Percentiles rank a stretch among this genome's conserved stretches.
Conservation (phyloP, 2,113 vertebrate genomes). For the Siniperca chuatsi region DNA sequence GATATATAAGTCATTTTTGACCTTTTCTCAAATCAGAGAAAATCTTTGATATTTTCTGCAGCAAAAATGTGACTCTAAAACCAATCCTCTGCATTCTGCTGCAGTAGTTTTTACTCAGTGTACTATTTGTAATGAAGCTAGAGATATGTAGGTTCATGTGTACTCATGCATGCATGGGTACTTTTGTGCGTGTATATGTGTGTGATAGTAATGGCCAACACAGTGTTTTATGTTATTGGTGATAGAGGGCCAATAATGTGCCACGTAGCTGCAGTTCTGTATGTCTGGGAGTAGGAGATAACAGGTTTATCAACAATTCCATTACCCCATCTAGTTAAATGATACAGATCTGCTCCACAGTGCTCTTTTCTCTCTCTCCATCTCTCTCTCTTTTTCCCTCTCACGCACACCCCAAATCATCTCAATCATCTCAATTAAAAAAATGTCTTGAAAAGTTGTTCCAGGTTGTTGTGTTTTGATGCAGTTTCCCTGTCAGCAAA, state of each 20-base stretch:
- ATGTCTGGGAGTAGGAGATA: conserved; percentile 72
- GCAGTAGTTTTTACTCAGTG: not conserved
- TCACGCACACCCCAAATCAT: conserved; percentile 7
- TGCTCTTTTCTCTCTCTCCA: conserved; percentile 22
- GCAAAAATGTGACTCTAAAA: not conserved
- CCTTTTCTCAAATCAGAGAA: not conserved
- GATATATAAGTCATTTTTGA: not conserved
- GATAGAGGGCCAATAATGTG: conserved; percentile 56
- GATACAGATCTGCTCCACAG: conserved; percentile 66
- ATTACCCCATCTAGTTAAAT: conserved; percentile 72
- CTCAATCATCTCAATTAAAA: conserved; percentile 39
- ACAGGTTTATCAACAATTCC: conserved; percentile 70
- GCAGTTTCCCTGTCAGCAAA: conserved; percentile 19
- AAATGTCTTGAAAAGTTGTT: conserved; percentile 21
- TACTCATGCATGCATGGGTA: conserved; percentile 23
- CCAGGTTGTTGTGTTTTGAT: conserved; percentile 25
- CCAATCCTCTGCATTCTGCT: not conserved
- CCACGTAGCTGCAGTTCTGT: conserved; percentile 28
- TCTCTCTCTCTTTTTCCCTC: not conserved
- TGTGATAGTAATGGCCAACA: conserved; percentile 9
- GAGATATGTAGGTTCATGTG: conserved; percentile 24
- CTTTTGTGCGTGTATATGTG: conserved; percentile 26
- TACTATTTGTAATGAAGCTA: conserved; percentile 21
- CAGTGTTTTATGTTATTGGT: conserved; percentile 52
- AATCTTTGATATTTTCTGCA: not conserved